Evolutionary conservation across 2,113 vertebrate genomes (phyloP).

Genomic region (Pycnonotus jocosus): DNA sequence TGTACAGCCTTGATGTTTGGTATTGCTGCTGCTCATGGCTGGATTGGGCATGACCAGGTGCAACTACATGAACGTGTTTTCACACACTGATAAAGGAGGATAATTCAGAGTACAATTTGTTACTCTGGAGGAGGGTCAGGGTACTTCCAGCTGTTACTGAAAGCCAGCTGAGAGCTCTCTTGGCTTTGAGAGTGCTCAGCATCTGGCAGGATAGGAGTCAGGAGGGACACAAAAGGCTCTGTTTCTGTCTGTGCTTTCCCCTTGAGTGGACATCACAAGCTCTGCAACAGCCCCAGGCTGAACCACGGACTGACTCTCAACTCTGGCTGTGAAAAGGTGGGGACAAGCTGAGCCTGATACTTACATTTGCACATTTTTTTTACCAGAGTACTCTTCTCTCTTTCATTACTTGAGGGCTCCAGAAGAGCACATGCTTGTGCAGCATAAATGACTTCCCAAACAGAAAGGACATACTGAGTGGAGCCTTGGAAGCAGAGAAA

Average conservation of each 20-base stretch:
- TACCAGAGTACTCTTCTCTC: neutral
- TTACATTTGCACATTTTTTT: neutral
- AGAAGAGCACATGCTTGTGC: neutral
- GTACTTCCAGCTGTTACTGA: neutral
- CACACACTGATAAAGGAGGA: neutral
- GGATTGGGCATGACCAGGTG: neutral
- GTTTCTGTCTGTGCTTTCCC: neutral
- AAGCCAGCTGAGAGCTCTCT: neutral
- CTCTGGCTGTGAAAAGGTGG: neutral
- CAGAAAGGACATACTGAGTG: neutral
- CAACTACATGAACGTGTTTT: neutral
- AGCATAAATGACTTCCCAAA: neutral
- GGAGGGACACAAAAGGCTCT: neutral
- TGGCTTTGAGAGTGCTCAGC: neutral
- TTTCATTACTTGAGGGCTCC: neutral
- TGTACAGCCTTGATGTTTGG: neutral
- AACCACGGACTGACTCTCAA: neutral
- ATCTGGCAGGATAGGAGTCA: neutral
- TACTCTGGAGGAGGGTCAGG: neutral
- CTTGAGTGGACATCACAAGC: neutral
- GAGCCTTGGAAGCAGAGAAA: neutral
- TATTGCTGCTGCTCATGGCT: neutral
- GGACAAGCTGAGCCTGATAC: neutral
- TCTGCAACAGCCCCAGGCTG: neutral
- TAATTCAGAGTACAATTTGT: neutral